Evolutionary conservation across 2,888 invertebrate species (phyloP), one percentile per base, ranked within the genome.

Genomic region (Pollenia angustigena): DNA sequence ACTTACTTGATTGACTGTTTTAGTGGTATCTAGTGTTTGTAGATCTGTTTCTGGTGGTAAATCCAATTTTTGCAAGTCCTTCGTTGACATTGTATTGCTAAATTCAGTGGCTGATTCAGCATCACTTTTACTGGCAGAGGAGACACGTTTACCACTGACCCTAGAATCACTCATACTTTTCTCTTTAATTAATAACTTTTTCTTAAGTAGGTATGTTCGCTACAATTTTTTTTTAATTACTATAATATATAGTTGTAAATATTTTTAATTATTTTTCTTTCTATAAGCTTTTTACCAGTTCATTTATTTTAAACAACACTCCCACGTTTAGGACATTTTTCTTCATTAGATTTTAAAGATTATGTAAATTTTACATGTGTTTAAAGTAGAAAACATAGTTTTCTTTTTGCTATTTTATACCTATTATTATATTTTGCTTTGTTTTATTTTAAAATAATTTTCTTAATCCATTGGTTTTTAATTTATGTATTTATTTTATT

Each of bases 151-250:
- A 69, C 68, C 78, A 81, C 68, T 81, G 50, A 69, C 81, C 32
- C 68, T 48, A 60, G 78, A 64, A 78, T 87, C 87, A 78, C 87
- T 78, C 87, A 87, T 87, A 32, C 10, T 84, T 80, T 32, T 32
- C 32, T 32, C 0, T 56, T 60, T 46, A 18, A 16, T 18, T 79
- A n/a, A 16, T 56, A 52, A 14, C 16, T 9, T 12, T 72, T 78
- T n/a, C 18, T 18, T 60, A 81, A 52, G 11, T 74, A 50, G 9
- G n/a, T 44, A 50, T 48, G 32, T 72, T 40, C 40, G 32, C 1
- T 18, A 40, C 9, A 80, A 46, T 44, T 62, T 71, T 44, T 48
- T 16, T 12, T 12, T 52, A 4, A 4, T 64, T 66, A 48, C n/a
- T 48, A 23, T 48, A 10, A 8, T 23, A 23, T 56, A 23, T 4